Conservation (phyloP, 2,797 vertebrate genomes). For the Rhabdophis nuchalis region DNA sequence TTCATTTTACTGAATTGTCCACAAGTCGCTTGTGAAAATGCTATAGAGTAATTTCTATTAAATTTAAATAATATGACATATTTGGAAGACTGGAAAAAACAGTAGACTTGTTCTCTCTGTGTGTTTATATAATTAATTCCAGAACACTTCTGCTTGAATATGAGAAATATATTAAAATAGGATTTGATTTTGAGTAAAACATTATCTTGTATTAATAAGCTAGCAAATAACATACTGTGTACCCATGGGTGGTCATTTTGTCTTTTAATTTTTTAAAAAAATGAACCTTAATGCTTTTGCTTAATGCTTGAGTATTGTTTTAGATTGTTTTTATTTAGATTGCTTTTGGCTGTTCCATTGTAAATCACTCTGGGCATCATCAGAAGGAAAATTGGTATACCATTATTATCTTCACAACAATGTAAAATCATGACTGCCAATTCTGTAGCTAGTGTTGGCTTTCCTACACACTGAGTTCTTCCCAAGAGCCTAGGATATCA, state of each 20-base stretch:
- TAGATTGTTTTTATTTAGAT: background rate
- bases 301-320: background rate
- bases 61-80: constrained; percentile 6
- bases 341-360: background rate
- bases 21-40: background rate
- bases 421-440: background rate
- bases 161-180: constrained; percentile 9
- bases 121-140: constrained; percentile 2
- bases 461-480: background rate
- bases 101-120: background rate
- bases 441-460: background rate
- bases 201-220: background rate
- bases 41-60: constrained; percentile 26
- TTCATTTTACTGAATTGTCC: constrained; percentile 7
- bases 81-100: constrained; percentile 10
- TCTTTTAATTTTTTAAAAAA: background rate
- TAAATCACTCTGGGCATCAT: background rate
- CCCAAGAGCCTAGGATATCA: background rate
- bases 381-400: background rate
- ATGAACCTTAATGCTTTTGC: background rate
- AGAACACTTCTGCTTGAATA: constrained; percentile 12
- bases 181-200: background rate
- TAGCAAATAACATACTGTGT: background rate
- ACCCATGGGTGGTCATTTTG: background rate
- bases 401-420: background rate